Base-by-base conservation (phyloP, 2,797 vertebrate genomes). In the Pterois miles region DNA sequence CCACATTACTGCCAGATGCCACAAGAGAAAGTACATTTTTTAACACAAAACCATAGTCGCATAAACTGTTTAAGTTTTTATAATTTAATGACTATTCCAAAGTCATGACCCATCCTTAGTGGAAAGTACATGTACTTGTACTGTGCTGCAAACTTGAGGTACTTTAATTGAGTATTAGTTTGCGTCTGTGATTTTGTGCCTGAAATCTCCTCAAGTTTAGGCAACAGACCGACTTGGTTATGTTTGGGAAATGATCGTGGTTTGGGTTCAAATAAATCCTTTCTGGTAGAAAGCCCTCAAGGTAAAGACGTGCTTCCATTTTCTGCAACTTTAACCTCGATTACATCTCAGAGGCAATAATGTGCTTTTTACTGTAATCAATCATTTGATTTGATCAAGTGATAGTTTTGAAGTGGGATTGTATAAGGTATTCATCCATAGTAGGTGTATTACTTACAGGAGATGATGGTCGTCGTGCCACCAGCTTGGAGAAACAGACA, bases 1-100 rank as follows among this genome's bases (percentile, higher is more conserved):
- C 10, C n/a, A 3, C 0, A 2, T 52, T 52, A 23, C 50, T 23
- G 11, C 50, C 50, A 25, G 12, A 12, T 0, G 50, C 50, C 0
- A 53, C 1, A 31, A 56, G 27, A 4, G 27, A 27, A 57, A 20
- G 10, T 31, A 31, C 31, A 57, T 20, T 0, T 57, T 0, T 29
- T 29, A 29, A 18, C 8, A 33, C 31, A 34, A 34, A 7, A n/a
- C 4, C 6, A 12, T 22, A 25, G 50, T 25, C 22, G n/a, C 22
- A 25, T 53, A 25, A 25, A 25, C 23, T 53, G 6, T 33, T 40
- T 22, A 38, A 33, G 31, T 48, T 53, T 53, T 23, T 16, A 54
- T 27, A 54, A 58, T 58, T 31, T 11, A 31, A 57, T 57, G 18
- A 58, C 8, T 56, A 8, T 54, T 54, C 0, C 0, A 16, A 27